A percentile compares a stretch with the other conserved stretches of the same genome.
These are phyloP conservation scores for Oeneis ivallda DNA, from an alignment of 2,888 invertebrate species.

Conservation along the genomic window DNA sequence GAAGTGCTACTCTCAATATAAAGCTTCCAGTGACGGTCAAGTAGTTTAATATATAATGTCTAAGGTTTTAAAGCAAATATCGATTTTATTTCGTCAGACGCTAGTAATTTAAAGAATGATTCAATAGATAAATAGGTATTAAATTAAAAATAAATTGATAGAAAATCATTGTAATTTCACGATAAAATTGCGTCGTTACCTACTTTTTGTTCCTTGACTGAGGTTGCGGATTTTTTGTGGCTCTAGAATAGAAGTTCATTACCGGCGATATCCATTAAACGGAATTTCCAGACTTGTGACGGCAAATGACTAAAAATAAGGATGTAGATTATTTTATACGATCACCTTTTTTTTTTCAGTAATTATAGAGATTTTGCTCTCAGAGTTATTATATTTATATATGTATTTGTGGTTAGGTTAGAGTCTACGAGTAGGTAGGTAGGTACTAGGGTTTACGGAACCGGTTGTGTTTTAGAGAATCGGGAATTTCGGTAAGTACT, in stretches of 20 bases:
- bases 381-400: no score
- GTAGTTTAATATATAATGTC: no score
- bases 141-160: conserved; percentile 12
- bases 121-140: conserved; percentile 5
- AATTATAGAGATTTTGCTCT: no score
- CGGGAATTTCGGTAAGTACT: no score
- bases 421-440: no score
- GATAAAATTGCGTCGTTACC: conserved; percentile 47
- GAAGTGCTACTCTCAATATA: no score
- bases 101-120: conserved; percentile 11
- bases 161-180: conserved; percentile 49
- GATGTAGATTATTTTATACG: conserved; percentile 13
- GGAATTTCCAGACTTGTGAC: conserved; percentile 7
- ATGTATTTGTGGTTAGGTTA: no score
- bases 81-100: conserved; percentile 33
- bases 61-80: not conserved
- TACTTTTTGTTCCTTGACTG: conserved; percentile 28
- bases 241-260: conserved; percentile 6
- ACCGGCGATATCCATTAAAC: not conserved
- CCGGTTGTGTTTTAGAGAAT: no score
- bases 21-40: no score
- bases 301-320: conserved; percentile 2
- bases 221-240: conserved; percentile 14
- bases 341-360: no score
- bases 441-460: no score